Base-by-base conservation (phyloP, 2,888 invertebrate genomes). In the Drosophila subsilvestris region DNA sequence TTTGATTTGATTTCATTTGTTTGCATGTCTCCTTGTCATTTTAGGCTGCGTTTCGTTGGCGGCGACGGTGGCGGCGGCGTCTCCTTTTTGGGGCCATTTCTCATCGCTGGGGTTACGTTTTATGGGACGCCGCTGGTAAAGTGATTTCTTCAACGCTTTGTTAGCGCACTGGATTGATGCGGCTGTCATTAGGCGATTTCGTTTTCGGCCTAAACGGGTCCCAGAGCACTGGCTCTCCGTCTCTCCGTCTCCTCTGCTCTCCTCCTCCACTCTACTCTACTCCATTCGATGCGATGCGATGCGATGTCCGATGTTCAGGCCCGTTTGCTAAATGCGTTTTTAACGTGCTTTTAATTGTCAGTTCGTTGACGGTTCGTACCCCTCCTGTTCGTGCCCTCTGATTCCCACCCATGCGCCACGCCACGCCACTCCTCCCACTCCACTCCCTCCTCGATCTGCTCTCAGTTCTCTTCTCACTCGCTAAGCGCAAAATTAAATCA, bases 81-180 rank as follows among this genome's bases (percentile, higher is more conserved):
- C 75, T 84, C 75, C 85, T 84, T 79, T 78, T 59, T 73, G 56
- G 70, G 43, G n/a, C 32, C 37, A 61, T 65, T 71, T 71, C 65
- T 68, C 60, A 56, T 59, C 67, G 37, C 37, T 37, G 53, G 48
- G 49, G 22, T 29, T 45, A 50, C 53, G 68, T 74, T 74, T 68
- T 71, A 53, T 71, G 63, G 67, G 90, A 79, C 90, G 90, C 89
- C 90, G 90, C 89, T 90, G 89, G 89, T 90, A 90, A 90, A 90
- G 90, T 90, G 90, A 90, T 90, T 90, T 90, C 90, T 88, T 89
- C 90, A 90, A 90, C 89, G 90, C 90, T 89, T 90, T 88, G 90
- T 90, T 90, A 90, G 82, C 88, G 83, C 86, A 79, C 73, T 83
- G 90, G 85, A 90, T 90, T 90, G 81, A 90, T 90, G 89, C 80